These are phyloP conservation scores for Girardinus metallicus DNA, from an alignment of 2,797 vertebrate species.

Conservation along the genomic window DNA sequence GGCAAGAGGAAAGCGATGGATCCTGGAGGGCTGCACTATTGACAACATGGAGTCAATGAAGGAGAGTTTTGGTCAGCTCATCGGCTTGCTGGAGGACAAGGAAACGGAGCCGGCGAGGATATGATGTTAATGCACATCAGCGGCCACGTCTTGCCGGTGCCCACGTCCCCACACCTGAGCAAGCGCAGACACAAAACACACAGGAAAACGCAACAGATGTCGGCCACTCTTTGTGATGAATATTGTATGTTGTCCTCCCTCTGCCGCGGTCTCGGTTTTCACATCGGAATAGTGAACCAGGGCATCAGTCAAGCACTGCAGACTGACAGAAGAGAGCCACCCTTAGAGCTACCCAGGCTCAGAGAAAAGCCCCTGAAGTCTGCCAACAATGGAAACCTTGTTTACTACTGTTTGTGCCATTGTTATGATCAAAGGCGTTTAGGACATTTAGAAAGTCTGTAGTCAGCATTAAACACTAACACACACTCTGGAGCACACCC, in stretches of 20 bases:
- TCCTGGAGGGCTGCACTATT: constrained; percentile 90
- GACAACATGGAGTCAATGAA: constrained; percentile 91
- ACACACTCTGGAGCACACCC: constrained; percentile 29
- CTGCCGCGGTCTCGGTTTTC: constrained; percentile 32
- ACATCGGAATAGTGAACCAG: constrained; percentile 33
- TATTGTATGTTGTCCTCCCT: constrained; percentile 47
- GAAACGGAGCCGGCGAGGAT: constrained; percentile 89
- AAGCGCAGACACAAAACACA: constrained; percentile 24
- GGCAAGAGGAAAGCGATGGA: constrained; percentile 94
- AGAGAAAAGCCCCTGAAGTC: constrained; percentile 38
- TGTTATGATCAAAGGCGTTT: constrained; percentile 47
- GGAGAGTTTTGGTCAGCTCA: constrained; percentile 93
- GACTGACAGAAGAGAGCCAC: constrained; percentile 29
- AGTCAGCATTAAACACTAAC: constrained; percentile 47
- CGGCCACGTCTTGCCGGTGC: constrained; percentile 42
- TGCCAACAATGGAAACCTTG: constrained; percentile 51
- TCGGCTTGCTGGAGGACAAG: constrained; percentile 92
- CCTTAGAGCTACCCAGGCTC: constrained; percentile 24
- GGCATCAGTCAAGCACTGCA: constrained; percentile 28
- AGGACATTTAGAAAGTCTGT: constrained; percentile 48
- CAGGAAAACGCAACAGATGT: constrained; percentile 42
- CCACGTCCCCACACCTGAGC: constrained; percentile 30
- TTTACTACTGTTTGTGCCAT: constrained; percentile 64
- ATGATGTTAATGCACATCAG: constrained; percentile 80
- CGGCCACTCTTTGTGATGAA: constrained; percentile 48